Evolutionary conservation across 2,113 vertebrate species (phyloP).

Genomic region (Columba janthina): DNA sequence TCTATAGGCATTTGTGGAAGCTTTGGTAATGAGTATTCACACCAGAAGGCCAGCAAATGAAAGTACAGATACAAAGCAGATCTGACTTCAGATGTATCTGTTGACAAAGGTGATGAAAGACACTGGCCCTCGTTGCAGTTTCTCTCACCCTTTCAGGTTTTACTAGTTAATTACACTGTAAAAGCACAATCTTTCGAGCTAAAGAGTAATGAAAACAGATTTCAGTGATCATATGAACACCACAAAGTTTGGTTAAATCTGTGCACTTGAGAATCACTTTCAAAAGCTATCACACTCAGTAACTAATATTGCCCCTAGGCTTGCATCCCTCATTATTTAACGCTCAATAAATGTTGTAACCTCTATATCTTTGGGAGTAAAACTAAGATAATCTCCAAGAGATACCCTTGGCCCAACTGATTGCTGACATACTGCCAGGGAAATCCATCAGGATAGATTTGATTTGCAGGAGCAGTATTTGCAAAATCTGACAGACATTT

Average conservation of each 20-base stretch:
- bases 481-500: background rate
- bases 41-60: background rate
- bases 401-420: background rate
- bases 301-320: background rate
- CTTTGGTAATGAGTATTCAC: background rate
- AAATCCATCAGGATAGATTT: background rate
- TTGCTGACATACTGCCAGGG: background rate
- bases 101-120: background rate
- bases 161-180: background rate
- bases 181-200: background rate
- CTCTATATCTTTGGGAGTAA: background rate
- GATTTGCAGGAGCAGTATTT: background rate
- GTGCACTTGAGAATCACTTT: background rate
- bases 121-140: background rate
- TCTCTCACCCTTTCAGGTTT: background rate
- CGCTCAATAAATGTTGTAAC: background rate
- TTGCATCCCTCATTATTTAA: background rate
- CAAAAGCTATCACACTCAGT: background rate
- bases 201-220: background rate
- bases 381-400: background rate
- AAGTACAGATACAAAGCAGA: background rate
- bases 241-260: background rate
- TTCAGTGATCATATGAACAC: background rate
- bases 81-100: background rate
- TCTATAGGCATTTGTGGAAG: background rate